Percentiles rank a stretch among this genome's conserved stretches.
Conservation (phyloP, 2,113 vertebrate genomes). For the Tenrec ecaudatus region DNA sequence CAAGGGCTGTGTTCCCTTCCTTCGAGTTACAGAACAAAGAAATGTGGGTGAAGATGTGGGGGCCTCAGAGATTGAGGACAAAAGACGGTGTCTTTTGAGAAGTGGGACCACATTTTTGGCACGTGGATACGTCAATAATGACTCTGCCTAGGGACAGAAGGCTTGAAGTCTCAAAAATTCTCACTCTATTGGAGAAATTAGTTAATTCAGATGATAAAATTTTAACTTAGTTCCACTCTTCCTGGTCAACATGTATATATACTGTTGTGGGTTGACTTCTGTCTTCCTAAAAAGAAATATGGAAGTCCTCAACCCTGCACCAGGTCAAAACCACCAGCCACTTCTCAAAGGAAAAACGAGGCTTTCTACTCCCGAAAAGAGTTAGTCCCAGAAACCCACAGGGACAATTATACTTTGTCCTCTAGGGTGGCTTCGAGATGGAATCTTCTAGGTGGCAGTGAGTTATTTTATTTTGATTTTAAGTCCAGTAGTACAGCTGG, state of each 20-base stretch:
- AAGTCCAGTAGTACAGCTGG: too few species aligned
- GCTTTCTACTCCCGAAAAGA: too few species aligned
- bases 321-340: too few species aligned
- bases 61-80: neutral
- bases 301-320: neutral
- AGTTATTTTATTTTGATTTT: too few species aligned
- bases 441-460: too few species aligned
- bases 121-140: conserved; percentile 29
- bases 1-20: accelerated
- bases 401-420: too few species aligned
- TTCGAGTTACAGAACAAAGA: neutral
- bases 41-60: neutral
- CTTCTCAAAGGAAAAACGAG: too few species aligned
- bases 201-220: neutral
- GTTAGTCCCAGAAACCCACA: too few species aligned
- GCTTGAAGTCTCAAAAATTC: conserved; percentile 16
- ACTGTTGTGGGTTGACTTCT: neutral
- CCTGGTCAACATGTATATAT: neutral
- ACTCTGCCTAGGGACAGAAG: neutral
- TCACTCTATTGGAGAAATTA: neutral
- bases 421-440: too few species aligned
- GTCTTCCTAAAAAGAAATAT: neutral
- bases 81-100: conserved; percentile 38
- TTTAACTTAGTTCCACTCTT: neutral
- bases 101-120: neutral